phyloP scores from a whole-genome alignment of 1,140 invertebrate genomes.

The Hyphantria cunea region DNA sequence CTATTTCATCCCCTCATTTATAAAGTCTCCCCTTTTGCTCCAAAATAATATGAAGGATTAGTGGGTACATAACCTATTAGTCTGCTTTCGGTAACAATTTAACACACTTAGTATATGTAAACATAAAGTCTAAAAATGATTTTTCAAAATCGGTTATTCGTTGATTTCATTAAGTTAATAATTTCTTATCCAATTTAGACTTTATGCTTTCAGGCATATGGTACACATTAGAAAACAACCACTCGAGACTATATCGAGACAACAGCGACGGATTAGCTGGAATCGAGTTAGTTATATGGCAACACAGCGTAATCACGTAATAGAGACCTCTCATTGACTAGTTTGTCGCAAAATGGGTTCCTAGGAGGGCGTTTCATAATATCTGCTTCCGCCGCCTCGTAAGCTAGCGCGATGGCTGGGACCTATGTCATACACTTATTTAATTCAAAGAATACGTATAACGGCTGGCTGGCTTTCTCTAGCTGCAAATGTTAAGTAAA shows the following conservation, averaged over 20 bases:
- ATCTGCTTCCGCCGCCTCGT: slow-evolving; percentile 98
- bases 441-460: slow-evolving; percentile 24
- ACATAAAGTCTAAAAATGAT: slow-evolving; percentile 14
- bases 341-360: slow-evolving; percentile 97
- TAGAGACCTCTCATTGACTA: slow-evolving; percentile 96
- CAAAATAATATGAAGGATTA: slow-evolving; percentile 14
- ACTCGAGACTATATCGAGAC: slow-evolving; percentile 70
- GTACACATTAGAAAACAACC: slow-evolving; percentile 38
- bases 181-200: neutral
- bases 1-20: slow-evolving; percentile 18
- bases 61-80: slow-evolving; percentile 24
- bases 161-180: neutral
- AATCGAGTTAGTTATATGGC: slow-evolving; percentile 65
- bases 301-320: slow-evolving; percentile 52
- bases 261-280: slow-evolving; percentile 70
- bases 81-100: slow-evolving; percentile 30
- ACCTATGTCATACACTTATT: slow-evolving; percentile 85
- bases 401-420: slow-evolving; percentile 98
- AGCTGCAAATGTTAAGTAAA: slow-evolving; percentile 55
- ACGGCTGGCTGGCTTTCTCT: slow-evolving; percentile 9
- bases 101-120: slow-evolving; percentile 33
- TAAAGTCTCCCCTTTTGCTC: slow-evolving; percentile 9
- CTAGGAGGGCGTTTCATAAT: slow-evolving; percentile 99
- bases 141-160: neutral
- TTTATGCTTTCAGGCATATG: slow-evolving; percentile 23